These are phyloP conservation scores for Enteromius thamalakanensis DNA, from an alignment of 2,797 vertebrate species.

Conservation along the genomic window DNA sequence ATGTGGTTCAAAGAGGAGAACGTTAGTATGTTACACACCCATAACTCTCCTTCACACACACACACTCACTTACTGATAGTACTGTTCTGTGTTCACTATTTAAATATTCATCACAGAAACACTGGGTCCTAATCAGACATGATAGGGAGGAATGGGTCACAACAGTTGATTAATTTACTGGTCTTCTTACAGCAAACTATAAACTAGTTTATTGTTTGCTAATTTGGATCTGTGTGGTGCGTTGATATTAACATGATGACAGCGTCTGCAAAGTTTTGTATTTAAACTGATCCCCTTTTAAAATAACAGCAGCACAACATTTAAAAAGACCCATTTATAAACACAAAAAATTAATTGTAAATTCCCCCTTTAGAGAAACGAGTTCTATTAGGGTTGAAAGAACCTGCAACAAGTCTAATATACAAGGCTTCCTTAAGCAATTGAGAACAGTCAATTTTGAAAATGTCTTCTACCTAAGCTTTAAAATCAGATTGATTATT, in stretches of 20 bases:
- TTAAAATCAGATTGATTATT: not conserved
- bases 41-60: not conserved
- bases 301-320: not conserved
- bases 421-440: not conserved
- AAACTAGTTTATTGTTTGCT: not conserved
- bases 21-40: constrained; percentile 8
- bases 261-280: not conserved
- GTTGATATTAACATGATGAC: not conserved
- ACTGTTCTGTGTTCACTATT: constrained; percentile 7
- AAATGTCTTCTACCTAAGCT: not conserved
- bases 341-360: not conserved
- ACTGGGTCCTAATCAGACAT: not conserved
- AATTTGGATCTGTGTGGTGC: constrained; percentile 7
- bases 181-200: not conserved
- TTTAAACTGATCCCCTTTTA: not conserved
- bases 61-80: not conserved
- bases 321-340: not conserved
- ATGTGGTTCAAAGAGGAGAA: constrained; percentile 29
- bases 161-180: constrained; percentile 8
- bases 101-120: constrained; percentile 17
- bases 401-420: not conserved
- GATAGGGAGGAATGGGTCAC: constrained; percentile 3
- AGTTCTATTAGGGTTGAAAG: too few species aligned
- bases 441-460: not conserved
- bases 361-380: not conserved